phyloP scores from a whole-genome alignment of 2,888 invertebrate genomes.

The Pammene aurita region DNA sequence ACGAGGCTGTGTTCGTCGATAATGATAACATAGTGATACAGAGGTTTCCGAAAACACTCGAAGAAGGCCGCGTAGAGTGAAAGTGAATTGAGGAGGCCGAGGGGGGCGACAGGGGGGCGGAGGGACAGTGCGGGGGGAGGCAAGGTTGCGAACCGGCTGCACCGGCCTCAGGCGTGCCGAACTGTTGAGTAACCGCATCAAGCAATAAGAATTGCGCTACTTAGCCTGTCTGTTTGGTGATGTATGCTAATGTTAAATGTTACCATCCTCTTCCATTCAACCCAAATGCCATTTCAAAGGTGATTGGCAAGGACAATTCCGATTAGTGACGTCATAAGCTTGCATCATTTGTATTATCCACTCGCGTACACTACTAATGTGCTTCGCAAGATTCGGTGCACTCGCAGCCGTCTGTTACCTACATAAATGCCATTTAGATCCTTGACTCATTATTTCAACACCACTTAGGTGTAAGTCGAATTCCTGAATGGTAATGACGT shows the following conservation, averaged over 20 bases:
- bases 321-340: slow-evolving; percentile 33
- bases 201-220: slow-evolving; percentile 74
- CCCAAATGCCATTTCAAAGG: slow-evolving; percentile 33
- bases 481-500: slow-evolving; percentile 41
- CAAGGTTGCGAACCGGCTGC: slow-evolving; percentile 78
- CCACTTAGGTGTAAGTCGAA: slow-evolving; percentile 28
- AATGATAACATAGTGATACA: slow-evolving; percentile 33
- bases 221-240: slow-evolving; percentile 63
- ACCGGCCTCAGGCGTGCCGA: slow-evolving; percentile 71
- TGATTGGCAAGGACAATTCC: slow-evolving; percentile 37
- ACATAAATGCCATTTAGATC: slow-evolving; percentile 34
- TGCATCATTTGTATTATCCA: slow-evolving; percentile 33
- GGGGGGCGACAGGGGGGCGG: slow-evolving; percentile 44
- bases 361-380: slow-evolving; percentile 1
- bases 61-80: slow-evolving; percentile 65
- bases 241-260: slow-evolving; percentile 64
- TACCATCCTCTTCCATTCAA: slow-evolving; percentile 45
- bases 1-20: slow-evolving; percentile 21
- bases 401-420: slow-evolving; percentile 17
- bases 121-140: slow-evolving; percentile 50
- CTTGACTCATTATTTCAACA: slow-evolving; percentile 33
- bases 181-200: slow-evolving; percentile 72
- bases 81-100: slow-evolving; percentile 65
- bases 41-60: slow-evolving; percentile 56
- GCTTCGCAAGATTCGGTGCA: slow-evolving; percentile 14